phyloP scores from a whole-genome alignment of 1,140 invertebrate species.

The Panagrolaimus sp. region DNA sequence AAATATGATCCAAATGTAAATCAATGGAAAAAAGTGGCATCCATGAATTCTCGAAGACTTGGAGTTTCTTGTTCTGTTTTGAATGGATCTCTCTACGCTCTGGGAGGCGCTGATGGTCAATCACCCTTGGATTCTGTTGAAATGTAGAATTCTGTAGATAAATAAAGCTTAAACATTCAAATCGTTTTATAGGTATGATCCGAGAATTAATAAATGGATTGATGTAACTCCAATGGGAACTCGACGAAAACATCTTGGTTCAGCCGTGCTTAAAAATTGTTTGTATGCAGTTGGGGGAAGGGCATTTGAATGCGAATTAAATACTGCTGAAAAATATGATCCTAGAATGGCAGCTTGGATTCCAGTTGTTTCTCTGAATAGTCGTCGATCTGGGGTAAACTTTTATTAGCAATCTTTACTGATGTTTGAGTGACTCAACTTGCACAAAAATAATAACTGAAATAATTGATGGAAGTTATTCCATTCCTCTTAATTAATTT shows the following conservation, averaged over 20 bases:
- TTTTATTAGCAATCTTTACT: too few species aligned
- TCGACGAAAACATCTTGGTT: constrained; percentile 90
- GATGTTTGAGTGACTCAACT: too few species aligned
- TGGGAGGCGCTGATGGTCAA: constrained; percentile 93
- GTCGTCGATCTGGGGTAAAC: constrained; percentile 81
- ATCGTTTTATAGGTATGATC: constrained; percentile 70
- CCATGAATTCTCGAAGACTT: constrained; percentile 88
- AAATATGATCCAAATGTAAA: constrained; percentile 65
- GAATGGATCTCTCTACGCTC: constrained; percentile 88
- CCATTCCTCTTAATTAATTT: too few species aligned
- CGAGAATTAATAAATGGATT: constrained; percentile 89
- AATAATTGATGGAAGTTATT: too few species aligned
- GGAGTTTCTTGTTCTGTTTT: constrained; percentile 96
- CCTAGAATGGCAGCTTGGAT: constrained; percentile 92
- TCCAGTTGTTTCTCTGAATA: constrained; percentile 96
- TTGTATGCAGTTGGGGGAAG: constrained; percentile 79
- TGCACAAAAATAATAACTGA: too few species aligned
- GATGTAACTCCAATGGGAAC: constrained; percentile 91
- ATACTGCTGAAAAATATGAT: constrained; percentile 89
- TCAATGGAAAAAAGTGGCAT: constrained; percentile 90
- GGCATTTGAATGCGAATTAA: constrained; percentile 93
- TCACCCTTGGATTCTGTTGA: constrained; percentile 80
- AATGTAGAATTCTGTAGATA: constrained; percentile 6
- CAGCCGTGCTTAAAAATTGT: constrained; percentile 93
- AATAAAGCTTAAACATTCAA: too few species aligned